Evolutionary conservation across 2,797 vertebrate genomes (phyloP), one percentile per base, ranked within the genome.

Genomic region (Lemur catta): DNA sequence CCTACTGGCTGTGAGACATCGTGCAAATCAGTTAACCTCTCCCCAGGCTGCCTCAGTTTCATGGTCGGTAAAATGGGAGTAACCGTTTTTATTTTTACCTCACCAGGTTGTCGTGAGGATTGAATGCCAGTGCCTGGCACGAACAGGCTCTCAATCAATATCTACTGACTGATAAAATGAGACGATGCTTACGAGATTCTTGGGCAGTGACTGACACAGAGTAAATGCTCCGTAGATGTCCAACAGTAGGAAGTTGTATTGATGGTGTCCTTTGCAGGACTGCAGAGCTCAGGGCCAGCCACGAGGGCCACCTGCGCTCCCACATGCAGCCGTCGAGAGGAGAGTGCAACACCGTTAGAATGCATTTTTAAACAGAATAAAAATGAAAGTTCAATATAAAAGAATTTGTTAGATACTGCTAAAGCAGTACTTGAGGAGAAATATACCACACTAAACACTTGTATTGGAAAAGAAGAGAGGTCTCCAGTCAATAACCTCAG

Each of bases 1-100:
- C 69, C 97, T 97, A 63, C 96, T 97, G 97, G 96, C 92, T 91
- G 48, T 92, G 86, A 52, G 75, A 65, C 84, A 46, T 6, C 0
- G 11, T 87, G 93, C 87, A 86, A 55, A 84, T 63, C 71, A 43
- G 22, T 72, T 7, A 28, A 55, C 46, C 28, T 75, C 52, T 65
- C 35, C 50, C 26, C 0, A 48, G 41, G n/a, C 22, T 46, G 28
- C 79, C 82, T 96, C 72, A 30, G 76, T 84, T 95, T 89, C 75
- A 2, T 72, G 28, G 15, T 61, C 4, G 17, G 35, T 55, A 26
- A 87, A 93, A 87, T 17, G 82, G 91, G 89, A 55, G 24, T 35
- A 20, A 72, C 48, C 12, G 20, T 74, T 65, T 65, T 65, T n/a
- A 65, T n/a, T 79, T 91, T 18, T 10, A 71, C 35, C 41, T 84